phyloP scores from a whole-genome alignment of 2,888 invertebrate species.

The Drosophila macrospina region DNA sequence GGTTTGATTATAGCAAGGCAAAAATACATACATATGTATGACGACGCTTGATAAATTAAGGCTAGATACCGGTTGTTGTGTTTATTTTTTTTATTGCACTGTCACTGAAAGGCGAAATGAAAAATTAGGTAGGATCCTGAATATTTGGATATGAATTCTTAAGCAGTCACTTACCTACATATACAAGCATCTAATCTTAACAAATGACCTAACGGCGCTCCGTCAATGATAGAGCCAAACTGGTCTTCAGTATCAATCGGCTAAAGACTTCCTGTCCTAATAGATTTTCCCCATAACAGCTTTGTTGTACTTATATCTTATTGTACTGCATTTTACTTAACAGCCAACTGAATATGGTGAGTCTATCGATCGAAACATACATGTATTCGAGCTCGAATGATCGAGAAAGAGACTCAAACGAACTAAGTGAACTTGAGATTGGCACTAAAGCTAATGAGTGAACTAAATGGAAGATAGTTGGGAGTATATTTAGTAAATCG shows the following conservation, averaged over 20 bases:
- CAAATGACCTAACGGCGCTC: conserved; percentile 57
- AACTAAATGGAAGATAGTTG: too few relatives aligned
- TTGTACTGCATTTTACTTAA: neutral
- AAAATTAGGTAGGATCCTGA: conserved; percentile 29
- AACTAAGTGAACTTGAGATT: too few relatives aligned
- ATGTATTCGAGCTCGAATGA: too few relatives aligned
- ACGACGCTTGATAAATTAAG: conserved; percentile 38
- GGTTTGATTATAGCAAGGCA: conserved; percentile 50
- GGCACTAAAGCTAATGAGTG: too few relatives aligned
- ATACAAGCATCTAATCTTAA: conserved; percentile 60
- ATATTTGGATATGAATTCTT: conserved; percentile 52
- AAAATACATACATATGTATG: conserved; percentile 24
- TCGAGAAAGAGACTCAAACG: too few relatives aligned
- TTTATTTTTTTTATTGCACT: conserved; percentile 24
- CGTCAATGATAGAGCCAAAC: conserved; percentile 6
- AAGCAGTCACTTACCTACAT: conserved; percentile 42
- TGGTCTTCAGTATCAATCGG: neutral
- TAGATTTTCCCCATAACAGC: neutral
- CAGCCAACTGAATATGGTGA: neutral
- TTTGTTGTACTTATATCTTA: neutral
- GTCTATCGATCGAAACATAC: neutral
- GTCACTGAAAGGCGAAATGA: conserved; percentile 23
- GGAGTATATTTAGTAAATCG: neutral
- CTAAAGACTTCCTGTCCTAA: neutral
- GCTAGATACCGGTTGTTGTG: conserved; percentile 57